These are phyloP conservation scores for Cataglyphis rosenhaueri DNA, from an alignment of 2,888 invertebrate genomes.

Conservation along the genomic window DNA sequence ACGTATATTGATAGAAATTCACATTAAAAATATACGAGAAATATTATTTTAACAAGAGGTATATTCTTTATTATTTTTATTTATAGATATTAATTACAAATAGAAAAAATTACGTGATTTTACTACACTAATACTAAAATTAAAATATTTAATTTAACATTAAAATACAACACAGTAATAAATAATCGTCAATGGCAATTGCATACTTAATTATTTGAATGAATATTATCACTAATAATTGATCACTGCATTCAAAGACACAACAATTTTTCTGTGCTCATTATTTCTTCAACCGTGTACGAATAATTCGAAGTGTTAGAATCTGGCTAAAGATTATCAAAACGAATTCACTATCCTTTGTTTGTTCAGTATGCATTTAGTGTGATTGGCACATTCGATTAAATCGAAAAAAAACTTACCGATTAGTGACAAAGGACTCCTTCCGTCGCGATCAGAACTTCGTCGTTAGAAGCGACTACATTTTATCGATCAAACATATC, in stretches of 20 bases:
- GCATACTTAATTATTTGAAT: background rate
- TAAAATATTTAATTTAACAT: background rate
- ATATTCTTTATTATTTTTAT: background rate
- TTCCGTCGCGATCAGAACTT: conserved; percentile 43
- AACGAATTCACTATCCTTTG: background rate
- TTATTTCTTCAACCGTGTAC: background rate
- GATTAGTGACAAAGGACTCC: conserved; percentile 30
- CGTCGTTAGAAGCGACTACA: conserved; percentile 61
- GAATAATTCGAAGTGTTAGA: background rate
- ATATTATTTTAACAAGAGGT: background rate
- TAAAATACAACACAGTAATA: background rate
- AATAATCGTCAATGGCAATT: background rate
- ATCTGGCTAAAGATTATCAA: background rate
- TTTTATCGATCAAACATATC: conserved; percentile 64
- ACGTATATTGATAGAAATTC: background rate
- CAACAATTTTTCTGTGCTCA: background rate
- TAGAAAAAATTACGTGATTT: background rate
- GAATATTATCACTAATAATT: conserved; percentile 6
- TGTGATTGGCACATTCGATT: background rate
- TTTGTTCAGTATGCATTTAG: background rate
- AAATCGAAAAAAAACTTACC: conserved; percentile 64
- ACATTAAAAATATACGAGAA: background rate
- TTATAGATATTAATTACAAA: background rate
- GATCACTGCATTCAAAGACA: background rate
- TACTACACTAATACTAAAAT: background rate